Evolutionary conservation across 1,140 invertebrate species (phyloP).

Genomic region (Drosophila nigrodunni): DNA sequence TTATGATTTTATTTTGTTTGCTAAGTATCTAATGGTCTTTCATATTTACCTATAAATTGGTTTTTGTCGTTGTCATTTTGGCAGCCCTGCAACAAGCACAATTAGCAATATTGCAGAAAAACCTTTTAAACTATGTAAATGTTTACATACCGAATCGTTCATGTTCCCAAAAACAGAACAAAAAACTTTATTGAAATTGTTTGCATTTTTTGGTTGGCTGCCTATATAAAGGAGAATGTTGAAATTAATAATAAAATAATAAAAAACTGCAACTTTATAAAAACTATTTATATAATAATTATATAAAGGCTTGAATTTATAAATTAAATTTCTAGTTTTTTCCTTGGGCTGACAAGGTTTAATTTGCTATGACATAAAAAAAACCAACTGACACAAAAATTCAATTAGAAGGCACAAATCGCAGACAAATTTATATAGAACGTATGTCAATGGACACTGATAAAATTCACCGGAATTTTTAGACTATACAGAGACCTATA

Average conservation of each 20-base stretch:
- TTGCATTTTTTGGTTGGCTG: constrained; percentile 17
- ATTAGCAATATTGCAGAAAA: constrained; percentile 51
- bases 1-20: not conserved
- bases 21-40: not conserved
- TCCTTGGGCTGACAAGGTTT: not conserved
- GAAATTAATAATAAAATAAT: constrained; percentile 35
- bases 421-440: constrained; percentile 40
- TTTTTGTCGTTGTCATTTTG: constrained; percentile 21
- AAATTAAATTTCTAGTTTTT: not conserved
- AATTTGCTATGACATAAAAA: constrained; percentile 24
- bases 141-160: constrained; percentile 7
- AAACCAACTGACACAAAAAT: constrained; percentile 39
- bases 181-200: constrained; percentile 35
- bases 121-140: constrained; percentile 11
- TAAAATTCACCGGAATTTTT: constrained; percentile 14
- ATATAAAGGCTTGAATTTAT: not conserved
- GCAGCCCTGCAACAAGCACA: constrained; percentile 32
- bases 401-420: constrained; percentile 70
- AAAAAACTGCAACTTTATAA: constrained; percentile 3
- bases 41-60: not conserved
- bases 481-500: constrained; percentile 3
- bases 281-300: constrained; percentile 13
- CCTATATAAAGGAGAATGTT: constrained; percentile 7
- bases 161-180: constrained; percentile 1
- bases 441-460: not conserved